Evolutionary conservation across 2,113 vertebrate genomes (phyloP), one percentile per base, ranked within the genome.

Genomic region (Colaptes auratus): DNA sequence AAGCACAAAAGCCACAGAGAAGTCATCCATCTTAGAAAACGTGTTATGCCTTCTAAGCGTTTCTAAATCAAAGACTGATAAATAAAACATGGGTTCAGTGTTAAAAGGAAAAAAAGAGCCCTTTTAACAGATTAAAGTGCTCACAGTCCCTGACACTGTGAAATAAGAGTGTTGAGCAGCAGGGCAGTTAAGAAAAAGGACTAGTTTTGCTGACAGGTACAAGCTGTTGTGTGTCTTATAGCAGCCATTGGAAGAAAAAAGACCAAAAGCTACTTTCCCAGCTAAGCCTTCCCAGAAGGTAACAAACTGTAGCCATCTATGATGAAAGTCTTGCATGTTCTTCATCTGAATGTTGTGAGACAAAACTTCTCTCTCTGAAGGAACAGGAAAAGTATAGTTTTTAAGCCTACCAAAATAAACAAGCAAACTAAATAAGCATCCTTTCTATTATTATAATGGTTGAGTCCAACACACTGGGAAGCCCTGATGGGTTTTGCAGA

Each of bases 111-210:
- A 88, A 88, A 95, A 94, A 92, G 92, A 84, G 88, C 70, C 92
- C 95, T 96, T 96, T 96, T 96, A 97, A 96, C 95, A 94, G 95
- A 96, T 96, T 96, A 96, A 97, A 97, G 95, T 89, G 90, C 86
- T 97, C 93, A 95, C 77, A 42, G 86, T 82, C 71, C 89, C 94
- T 97, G 97, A 96, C 96, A 95, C 70, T 81, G 84, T 95, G 92
- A 95, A 95, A 96, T 95, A 90, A 88, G 92, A 92, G 93, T 84
- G 90, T 76, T 93, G 88, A 96, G 79, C 86, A 89, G 72, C 78
- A 82, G 86, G 91, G 89, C 94, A 76, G 76, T 89, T 95, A 92
- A 96, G 91, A 91, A 89, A 91, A 90, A 92, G 88, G 83, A 84
- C 86, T 89, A 82, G 70, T 64, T 90, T 65, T 82, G 66, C 88